These are phyloP conservation scores for Hirundichthys speculiger DNA, from an alignment of 2,113 vertebrate species.

Conservation along the genomic window DNA sequence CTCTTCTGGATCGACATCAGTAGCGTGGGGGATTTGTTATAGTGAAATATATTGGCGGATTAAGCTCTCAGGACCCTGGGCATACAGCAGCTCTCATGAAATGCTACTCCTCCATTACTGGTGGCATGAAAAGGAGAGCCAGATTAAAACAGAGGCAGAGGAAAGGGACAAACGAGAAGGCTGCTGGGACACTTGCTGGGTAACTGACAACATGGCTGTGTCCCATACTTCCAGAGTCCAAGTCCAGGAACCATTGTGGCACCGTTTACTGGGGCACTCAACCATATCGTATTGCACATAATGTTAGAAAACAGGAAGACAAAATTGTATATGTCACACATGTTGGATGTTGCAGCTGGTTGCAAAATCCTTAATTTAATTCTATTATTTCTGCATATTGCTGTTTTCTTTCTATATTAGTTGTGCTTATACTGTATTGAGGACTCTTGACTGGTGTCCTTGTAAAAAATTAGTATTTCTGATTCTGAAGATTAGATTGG, in stretches of 20 bases:
- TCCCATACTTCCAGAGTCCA: constrained; percentile 17
- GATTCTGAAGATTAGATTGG: no score
- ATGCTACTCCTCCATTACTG: constrained; percentile 32
- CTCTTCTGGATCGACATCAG: constrained; percentile 48
- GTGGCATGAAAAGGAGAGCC: constrained; percentile 35
- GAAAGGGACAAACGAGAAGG: constrained; percentile 25
- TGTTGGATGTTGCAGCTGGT: no score
- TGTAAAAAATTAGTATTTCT: no score
- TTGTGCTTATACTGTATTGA: no score
- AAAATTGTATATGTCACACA: no score
- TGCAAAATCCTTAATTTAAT: no score
- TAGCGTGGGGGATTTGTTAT: constrained; percentile 45
- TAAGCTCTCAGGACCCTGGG: constrained; percentile 32
- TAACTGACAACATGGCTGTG: constrained; percentile 26
- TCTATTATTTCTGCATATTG: no score
- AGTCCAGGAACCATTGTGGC: constrained; percentile 6
- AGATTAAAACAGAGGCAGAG: constrained; percentile 51
- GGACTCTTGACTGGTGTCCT: no score
- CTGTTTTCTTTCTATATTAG: no score
- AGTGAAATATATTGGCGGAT: constrained; percentile 50
- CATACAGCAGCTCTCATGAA: constrained; percentile 35
- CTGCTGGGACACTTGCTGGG: constrained; percentile 33
- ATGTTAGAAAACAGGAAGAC: no score
- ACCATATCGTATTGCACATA: no score
- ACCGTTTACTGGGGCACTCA: no score